phyloP scores from a whole-genome alignment of 2,888 invertebrate species.

The Lagria hirta region DNA sequence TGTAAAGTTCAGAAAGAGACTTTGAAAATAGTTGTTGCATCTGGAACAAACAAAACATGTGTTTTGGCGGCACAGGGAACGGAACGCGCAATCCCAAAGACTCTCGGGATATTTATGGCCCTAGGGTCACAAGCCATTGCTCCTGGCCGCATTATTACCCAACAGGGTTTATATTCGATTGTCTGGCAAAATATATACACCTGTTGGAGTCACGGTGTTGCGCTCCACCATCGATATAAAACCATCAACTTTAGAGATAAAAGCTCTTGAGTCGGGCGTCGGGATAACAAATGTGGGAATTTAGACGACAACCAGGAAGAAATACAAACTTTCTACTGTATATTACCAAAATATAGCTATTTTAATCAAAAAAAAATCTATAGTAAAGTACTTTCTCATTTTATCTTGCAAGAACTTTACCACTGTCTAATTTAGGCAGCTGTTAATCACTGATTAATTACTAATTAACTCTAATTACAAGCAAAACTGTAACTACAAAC shows the following conservation, averaged over 20 bases:
- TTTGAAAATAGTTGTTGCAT: no score
- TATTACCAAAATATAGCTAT: no score
- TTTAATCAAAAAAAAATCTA: no score
- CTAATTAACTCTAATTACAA: no score
- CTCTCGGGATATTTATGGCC: constrained; percentile 54
- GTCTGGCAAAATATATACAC: constrained; percentile 55
- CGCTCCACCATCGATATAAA: constrained; percentile 30
- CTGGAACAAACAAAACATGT: constrained; percentile 34
- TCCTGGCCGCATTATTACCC: constrained; percentile 56
- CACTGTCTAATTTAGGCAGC: no score
- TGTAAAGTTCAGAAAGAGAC: background rate
- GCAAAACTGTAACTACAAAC: no score
- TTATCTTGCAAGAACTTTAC: no score
- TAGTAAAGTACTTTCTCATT: no score
- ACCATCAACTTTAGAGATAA: constrained; percentile 19
- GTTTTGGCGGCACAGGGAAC: constrained; percentile 30
- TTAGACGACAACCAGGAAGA: no score
- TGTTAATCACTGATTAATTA: no score
- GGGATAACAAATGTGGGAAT: constrained; percentile 19
- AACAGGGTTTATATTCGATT: constrained; percentile 54
- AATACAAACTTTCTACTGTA: no score
- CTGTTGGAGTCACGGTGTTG: constrained; percentile 52
- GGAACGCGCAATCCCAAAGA: constrained; percentile 44
- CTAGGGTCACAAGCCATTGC: constrained; percentile 56
- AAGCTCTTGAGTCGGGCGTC: constrained; percentile 12